Evolutionary conservation across 2,113 vertebrate species (phyloP).

Genomic region (Gymnobelideus leadbeateri): DNA sequence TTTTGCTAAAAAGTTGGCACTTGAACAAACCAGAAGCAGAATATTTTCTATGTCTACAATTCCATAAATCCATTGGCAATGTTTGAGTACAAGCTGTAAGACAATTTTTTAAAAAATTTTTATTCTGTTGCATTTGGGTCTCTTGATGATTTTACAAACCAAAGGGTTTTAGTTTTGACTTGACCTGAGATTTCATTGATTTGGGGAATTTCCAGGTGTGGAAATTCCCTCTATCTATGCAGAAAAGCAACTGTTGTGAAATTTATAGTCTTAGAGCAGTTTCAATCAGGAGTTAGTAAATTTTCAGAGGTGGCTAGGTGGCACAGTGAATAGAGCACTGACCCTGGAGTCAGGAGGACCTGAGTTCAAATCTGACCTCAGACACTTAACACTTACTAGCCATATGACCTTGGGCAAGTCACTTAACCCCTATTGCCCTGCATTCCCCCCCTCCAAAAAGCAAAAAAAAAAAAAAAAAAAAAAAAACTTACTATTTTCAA

Average conservation of each 20-base stretch:
- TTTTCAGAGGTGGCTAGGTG: too few species aligned
- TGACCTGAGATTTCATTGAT: neutral
- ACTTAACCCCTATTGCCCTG: too few species aligned
- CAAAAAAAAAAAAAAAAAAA: too few species aligned
- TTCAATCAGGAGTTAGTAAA: neutral
- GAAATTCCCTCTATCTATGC: neutral
- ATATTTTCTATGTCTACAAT: constrained; percentile 37
- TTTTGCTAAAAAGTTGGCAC: constrained; percentile 48
- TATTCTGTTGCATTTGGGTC: neutral
- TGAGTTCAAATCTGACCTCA: too few species aligned
- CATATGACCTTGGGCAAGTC: too few species aligned
- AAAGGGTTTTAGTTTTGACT: neutral
- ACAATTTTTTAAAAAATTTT: constrained; percentile 38
- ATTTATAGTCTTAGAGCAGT: neutral
- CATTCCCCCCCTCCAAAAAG: too few species aligned
- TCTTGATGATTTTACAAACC: too few species aligned
- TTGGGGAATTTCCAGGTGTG: neutral
- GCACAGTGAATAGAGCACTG: too few species aligned
- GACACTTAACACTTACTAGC: too few species aligned
- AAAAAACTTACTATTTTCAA: neutral
- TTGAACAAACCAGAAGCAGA: constrained; percentile 31
- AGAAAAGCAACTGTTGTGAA: neutral
- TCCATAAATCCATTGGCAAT: neutral
- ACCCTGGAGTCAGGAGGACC: too few species aligned
- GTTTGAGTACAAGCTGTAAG: neutral